A percentile compares a stretch with the other conserved stretches of the same genome.
These are phyloP conservation scores for Brachypodius melanocephalos DNA, from an alignment of 2,113 vertebrate species.

Conservation along the genomic window DNA sequence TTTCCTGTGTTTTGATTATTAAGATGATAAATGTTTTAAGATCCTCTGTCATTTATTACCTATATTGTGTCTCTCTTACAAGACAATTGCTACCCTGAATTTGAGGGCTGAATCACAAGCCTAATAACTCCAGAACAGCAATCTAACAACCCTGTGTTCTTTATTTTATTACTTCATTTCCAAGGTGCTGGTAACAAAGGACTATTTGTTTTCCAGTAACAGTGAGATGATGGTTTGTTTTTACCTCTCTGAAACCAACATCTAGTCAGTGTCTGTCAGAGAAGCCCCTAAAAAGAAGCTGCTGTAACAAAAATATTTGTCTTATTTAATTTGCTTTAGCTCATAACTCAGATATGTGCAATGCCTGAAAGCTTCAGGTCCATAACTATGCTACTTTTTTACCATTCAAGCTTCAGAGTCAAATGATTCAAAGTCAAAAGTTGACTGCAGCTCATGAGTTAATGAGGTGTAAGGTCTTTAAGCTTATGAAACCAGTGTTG, in stretches of 20 bases:
- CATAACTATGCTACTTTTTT: neutral
- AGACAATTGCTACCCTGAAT: neutral
- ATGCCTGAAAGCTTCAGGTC: neutral
- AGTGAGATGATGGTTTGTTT: neutral
- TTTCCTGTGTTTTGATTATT: slow-evolving; percentile 33
- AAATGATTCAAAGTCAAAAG: neutral
- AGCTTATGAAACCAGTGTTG: neutral
- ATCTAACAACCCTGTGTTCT: neutral
- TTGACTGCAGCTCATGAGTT: neutral
- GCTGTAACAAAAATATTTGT: neutral
- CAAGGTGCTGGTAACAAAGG: neutral
- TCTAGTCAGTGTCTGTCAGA: neutral
- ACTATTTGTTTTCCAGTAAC: neutral
- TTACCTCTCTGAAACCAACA: neutral
- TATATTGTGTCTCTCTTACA: neutral
- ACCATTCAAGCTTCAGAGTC: neutral
- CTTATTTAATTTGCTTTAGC: neutral
- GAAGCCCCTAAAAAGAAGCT: neutral
- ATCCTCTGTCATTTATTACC: neutral
- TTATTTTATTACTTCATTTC: neutral
- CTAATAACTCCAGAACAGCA: neutral
- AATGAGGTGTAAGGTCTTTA: neutral
- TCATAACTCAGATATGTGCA: neutral
- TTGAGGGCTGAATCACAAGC: neutral
- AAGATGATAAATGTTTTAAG: neutral